These are phyloP conservation scores for Indicator indicator DNA, from an alignment of 2,113 vertebrate genomes.

Conservation along the genomic window DNA sequence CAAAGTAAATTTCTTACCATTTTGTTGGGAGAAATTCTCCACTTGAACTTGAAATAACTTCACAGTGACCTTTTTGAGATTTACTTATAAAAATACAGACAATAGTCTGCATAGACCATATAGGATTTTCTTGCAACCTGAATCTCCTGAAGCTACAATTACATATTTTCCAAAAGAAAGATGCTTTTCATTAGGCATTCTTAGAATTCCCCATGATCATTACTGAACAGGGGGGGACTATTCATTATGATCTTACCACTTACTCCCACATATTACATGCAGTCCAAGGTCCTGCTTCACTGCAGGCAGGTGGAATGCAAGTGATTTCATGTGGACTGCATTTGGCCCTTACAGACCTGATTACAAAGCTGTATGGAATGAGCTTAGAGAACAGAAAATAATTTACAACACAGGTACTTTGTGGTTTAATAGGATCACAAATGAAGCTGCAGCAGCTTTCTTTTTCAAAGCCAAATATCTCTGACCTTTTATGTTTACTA, in stretches of 20 bases:
- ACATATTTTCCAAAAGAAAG: conserved; percentile 19
- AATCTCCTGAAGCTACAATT: neutral
- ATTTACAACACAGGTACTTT: neutral
- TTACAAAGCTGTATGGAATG: neutral
- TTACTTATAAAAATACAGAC: neutral
- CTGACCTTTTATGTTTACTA: neutral
- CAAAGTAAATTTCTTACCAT: neutral
- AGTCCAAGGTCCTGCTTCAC: neutral
- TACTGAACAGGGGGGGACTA: conserved; percentile 11
- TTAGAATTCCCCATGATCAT: neutral
- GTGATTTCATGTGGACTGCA: conserved; percentile 19
- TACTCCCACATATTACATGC: neutral
- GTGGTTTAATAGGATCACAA: neutral
- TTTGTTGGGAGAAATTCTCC: neutral
- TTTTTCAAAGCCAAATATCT: neutral
- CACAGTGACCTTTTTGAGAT: neutral
- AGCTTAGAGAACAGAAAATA: neutral
- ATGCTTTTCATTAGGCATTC: neutral
- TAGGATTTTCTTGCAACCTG: neutral
- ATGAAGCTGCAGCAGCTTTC: neutral
- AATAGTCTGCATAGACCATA: neutral
- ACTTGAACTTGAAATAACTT: neutral
- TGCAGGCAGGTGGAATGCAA: conserved; percentile 41
- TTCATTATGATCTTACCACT: neutral
- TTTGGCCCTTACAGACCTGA: neutral